Percentiles rank a stretch among this genome's conserved stretches.
Conservation (phyloP, 1,140 invertebrate genomes). For the Sesamia nonagrioides region DNA sequence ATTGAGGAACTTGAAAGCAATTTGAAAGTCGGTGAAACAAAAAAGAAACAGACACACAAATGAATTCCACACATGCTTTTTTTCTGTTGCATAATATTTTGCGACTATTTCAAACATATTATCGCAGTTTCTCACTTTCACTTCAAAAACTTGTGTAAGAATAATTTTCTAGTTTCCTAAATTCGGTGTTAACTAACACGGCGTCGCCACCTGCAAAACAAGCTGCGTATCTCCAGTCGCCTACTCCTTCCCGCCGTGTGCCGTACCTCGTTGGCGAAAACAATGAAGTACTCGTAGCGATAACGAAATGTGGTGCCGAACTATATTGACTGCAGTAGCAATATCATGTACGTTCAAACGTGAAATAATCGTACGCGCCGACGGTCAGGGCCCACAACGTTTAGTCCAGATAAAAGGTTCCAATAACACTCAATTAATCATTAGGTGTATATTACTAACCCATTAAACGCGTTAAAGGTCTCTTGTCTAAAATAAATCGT, state of each 20-base stretch:
- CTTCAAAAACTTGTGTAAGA: not conserved
- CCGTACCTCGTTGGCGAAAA: slow-evolving; percentile 42
- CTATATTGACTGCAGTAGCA: slow-evolving; percentile 65
- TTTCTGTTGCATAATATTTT: not conserved
- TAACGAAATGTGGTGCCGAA: slow-evolving; percentile 72
- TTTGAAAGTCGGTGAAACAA: no score
- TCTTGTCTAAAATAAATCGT: not conserved
- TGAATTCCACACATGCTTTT: no score
- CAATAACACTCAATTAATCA: slow-evolving; percentile 51
- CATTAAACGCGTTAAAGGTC: not conserved
- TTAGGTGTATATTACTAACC: not conserved
- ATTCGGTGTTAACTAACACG: not conserved
- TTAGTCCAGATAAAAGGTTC: slow-evolving; percentile 80
- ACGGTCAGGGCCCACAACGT: slow-evolving; percentile 65
- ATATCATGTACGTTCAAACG: slow-evolving; percentile 81
- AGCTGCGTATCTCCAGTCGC: not conserved
- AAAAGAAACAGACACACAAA: no score
- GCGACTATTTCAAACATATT: not conserved
- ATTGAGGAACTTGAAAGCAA: no score
- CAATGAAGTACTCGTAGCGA: slow-evolving; percentile 55
- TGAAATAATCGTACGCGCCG: slow-evolving; percentile 59
- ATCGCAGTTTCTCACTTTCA: not conserved
- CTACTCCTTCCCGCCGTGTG: not conserved
- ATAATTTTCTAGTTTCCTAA: not conserved
- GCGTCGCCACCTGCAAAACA: slow-evolving; percentile 13